Conservation (phyloP, 2,888 invertebrate genomes). For the Ormyrus thymus region DNA sequence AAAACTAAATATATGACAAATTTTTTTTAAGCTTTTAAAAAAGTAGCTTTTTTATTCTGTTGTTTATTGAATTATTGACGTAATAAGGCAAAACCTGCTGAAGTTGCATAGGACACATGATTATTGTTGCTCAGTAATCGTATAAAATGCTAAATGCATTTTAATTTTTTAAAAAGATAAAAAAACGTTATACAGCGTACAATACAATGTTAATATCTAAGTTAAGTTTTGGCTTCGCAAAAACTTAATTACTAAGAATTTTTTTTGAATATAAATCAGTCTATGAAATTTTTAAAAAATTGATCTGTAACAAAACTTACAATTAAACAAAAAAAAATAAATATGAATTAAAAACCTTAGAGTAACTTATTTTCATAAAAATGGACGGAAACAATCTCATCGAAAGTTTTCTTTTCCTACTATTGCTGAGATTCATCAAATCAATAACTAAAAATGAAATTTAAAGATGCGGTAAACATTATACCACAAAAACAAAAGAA, state of each 20-base stretch:
- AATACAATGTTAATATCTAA: conserved; percentile 17
- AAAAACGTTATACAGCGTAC: conserved; percentile 9
- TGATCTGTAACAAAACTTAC: conserved; percentile 23
- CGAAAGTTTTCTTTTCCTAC: conserved; percentile 23
- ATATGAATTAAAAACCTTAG: conserved; percentile 15
- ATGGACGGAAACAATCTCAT: conserved; percentile 49
- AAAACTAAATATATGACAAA: conserved; percentile 1
- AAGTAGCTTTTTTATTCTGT: neutral
- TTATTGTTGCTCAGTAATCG: conserved; percentile 10
- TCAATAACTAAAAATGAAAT: conserved; percentile 3
- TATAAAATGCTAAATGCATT: conserved; percentile 14
- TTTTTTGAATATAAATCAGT: conserved; percentile 46
- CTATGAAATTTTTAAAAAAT: conserved; percentile 38
- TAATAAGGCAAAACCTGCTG: conserved; percentile 20
- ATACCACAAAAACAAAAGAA: conserved; percentile 6
- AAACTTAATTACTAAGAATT: conserved; percentile 34
- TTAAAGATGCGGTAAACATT: neutral
- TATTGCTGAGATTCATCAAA: conserved; percentile 36
- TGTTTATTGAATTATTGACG: neutral
- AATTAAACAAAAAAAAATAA: conserved; percentile 6
- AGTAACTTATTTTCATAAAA: conserved; percentile 39
- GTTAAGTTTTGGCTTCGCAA: conserved; percentile 37
- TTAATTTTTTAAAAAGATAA: conserved; percentile 5
- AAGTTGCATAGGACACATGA: conserved; percentile 21
- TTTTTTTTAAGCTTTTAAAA: neutral